Percentiles rank a stretch among this genome's conserved stretches.
These are phyloP conservation scores for Coracopsis vasa DNA, from an alignment of 2,113 vertebrate species.

Conservation along the genomic window DNA sequence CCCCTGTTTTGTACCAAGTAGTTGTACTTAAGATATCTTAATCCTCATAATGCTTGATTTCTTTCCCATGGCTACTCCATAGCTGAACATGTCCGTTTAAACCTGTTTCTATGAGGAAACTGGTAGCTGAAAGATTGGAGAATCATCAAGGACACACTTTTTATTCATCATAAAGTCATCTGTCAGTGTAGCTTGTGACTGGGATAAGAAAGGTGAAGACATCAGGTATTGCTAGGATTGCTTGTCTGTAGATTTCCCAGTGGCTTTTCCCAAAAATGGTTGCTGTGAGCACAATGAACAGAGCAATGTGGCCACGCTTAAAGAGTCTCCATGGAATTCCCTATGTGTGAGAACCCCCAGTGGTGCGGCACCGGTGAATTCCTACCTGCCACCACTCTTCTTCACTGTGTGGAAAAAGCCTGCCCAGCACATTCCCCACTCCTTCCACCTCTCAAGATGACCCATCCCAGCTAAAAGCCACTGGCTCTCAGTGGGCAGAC, in stretches of 20 bases:
- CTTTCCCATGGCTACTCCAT: background rate
- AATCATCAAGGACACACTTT: background rate
- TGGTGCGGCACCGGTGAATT: background rate
- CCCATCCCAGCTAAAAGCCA: background rate
- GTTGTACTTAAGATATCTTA: background rate
- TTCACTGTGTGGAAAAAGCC: rapidly evolving
- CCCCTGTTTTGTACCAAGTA: background rate
- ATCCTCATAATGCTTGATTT: background rate
- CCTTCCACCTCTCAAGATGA: background rate
- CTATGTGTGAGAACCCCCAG: background rate
- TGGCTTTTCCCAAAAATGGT: background rate
- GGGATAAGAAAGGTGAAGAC: background rate
- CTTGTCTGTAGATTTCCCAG: background rate
- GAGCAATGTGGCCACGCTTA: background rate
- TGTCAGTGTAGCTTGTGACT: background rate
- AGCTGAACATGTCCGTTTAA: background rate
- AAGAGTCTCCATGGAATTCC: background rate
- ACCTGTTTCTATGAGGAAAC: background rate
- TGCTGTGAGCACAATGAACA: background rate
- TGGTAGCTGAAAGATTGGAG: background rate
- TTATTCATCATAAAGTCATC: background rate
- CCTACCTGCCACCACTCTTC: background rate
- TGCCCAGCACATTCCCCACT: background rate
- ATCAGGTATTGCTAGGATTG: background rate
- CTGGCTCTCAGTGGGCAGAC: background rate